These are phyloP conservation scores for Equus przewalskii DNA, from an alignment of 2,113 vertebrate species.

Conservation along the genomic window DNA sequence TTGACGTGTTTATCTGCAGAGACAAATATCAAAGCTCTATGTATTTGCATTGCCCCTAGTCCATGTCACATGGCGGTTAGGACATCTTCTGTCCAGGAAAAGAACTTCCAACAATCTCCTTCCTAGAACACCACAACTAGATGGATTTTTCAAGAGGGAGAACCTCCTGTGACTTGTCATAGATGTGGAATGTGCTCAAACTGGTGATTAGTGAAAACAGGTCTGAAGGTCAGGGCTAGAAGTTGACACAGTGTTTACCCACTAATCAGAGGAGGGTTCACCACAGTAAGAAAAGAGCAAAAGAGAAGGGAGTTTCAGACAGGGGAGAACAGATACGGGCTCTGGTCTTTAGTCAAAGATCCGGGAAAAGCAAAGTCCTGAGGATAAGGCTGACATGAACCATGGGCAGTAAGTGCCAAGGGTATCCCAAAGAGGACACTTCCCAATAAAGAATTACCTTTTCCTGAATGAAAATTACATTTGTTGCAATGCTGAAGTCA, in stretches of 20 bases:
- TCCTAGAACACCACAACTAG: neutral
- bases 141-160: neutral
- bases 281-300: neutral
- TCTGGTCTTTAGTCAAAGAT: neutral
- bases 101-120: neutral
- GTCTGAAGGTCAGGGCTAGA: neutral
- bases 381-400: neutral
- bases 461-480: neutral
- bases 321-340: neutral
- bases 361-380: neutral
- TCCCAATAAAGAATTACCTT: neutral
- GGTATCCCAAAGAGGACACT: rapidly evolving
- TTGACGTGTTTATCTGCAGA: neutral
- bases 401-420: rapidly evolving
- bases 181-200: neutral
- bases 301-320: neutral
- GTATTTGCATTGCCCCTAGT: neutral
- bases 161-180: neutral
- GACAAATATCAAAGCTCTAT: neutral
- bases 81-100: neutral
- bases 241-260: neutral
- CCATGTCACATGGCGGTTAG: neutral
- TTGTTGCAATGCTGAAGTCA: neutral
- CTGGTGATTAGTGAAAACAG: neutral
- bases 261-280: neutral